These are phyloP conservation scores for Mesaphorura yosii DNA, from an alignment of 1,140 invertebrate species.

Conservation along the genomic window DNA sequence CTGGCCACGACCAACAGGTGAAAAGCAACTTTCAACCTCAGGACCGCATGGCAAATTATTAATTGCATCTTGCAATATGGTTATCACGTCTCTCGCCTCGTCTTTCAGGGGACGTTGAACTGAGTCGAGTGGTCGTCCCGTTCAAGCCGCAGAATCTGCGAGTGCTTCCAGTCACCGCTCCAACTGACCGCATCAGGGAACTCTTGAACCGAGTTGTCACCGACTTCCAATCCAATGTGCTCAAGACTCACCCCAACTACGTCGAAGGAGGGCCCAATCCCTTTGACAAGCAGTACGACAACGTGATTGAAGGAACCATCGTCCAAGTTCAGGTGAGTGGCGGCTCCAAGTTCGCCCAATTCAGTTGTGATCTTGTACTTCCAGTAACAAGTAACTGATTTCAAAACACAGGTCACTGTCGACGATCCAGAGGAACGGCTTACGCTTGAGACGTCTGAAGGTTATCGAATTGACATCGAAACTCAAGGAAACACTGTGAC, in stretches of 20 bases:
- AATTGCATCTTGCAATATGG: neutral
- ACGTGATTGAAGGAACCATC: conserved; percentile 31
- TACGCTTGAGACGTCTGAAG: conserved; percentile 30
- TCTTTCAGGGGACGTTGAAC: conserved; percentile 30
- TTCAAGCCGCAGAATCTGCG: conserved; percentile 32
- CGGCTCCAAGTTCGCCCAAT: neutral
- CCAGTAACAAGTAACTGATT: too few relatives aligned
- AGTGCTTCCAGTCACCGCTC: conserved; percentile 30
- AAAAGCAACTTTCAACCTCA: neutral
- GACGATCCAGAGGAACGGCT: conserved; percentile 31
- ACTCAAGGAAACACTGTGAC: conserved; percentile 31
- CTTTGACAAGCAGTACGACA: conserved; percentile 32
- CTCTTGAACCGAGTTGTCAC: conserved; percentile 29
- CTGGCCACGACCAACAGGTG: conserved; percentile 32
- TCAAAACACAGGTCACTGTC: too few relatives aligned
- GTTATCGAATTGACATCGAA: conserved; percentile 32
- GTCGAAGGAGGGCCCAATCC: conserved; percentile 28
- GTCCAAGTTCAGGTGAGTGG: conserved; percentile 28
- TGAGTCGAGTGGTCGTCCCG: conserved; percentile 31
- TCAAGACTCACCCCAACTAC: conserved; percentile 30
- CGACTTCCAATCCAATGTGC: conserved; percentile 30
- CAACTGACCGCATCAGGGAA: conserved; percentile 30
- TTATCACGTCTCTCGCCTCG: neutral
- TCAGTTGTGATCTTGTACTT: neutral
- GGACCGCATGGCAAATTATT: neutral